Conservation (phyloP, 1,140 invertebrate genomes). For the Oryzaephilus surinamensis region DNA sequence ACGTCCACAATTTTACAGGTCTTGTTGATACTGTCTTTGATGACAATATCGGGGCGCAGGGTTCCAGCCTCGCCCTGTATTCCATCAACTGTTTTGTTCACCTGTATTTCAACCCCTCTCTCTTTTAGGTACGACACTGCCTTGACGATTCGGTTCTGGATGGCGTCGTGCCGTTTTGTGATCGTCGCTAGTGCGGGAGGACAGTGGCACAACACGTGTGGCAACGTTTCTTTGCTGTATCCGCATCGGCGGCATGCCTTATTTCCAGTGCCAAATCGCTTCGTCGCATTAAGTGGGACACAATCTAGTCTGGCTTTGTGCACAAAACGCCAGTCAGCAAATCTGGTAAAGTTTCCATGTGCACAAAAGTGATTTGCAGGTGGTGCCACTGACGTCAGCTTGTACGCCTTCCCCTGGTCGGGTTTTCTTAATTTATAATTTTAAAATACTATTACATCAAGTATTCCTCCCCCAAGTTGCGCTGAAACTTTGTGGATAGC, state of each 20-base stretch:
- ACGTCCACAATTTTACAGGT: conserved; percentile 28
- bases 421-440: conserved; percentile 6
- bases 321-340: conserved; percentile 35
- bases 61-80: no score
- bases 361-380: conserved; percentile 22
- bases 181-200: not conserved
- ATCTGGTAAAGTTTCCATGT: conserved; percentile 22
- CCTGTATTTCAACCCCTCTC: no score
- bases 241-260: conserved; percentile 26
- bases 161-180: not conserved
- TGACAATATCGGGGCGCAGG: conserved; percentile 28
- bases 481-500: no score
- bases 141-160: no score
- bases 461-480: no score
- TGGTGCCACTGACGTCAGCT: not conserved
- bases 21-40: conserved; percentile 18
- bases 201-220: conserved; percentile 31
- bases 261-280: conserved; percentile 10
- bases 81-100: not conserved
- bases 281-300: conserved; percentile 27
- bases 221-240: conserved; percentile 17
- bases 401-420: conserved; percentile 10
- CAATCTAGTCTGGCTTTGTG: conserved; percentile 31
- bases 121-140: no score
- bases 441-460: no score